These are phyloP conservation scores for Naso thynnoides DNA, from an alignment of 2,797 vertebrate genomes.

Conservation along the genomic window DNA sequence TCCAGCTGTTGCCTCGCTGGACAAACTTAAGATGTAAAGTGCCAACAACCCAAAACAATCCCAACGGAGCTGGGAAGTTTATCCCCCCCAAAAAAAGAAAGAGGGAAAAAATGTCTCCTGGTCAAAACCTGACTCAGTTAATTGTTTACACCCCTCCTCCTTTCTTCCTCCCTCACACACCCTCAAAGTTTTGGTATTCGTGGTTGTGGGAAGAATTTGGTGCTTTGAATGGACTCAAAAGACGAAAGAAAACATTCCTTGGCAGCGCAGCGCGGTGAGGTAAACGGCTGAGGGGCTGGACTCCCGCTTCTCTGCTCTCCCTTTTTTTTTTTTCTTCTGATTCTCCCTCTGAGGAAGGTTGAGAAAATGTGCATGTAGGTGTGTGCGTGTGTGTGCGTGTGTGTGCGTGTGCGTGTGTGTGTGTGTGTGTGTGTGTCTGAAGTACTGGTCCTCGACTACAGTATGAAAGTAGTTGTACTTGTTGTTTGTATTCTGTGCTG, in stretches of 20 bases:
- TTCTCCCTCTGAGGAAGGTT: constrained; percentile 49
- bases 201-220: constrained; percentile 71
- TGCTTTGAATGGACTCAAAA: constrained; percentile 62
- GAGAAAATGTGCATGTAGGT: constrained; percentile 24
- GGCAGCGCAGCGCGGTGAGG: constrained; percentile 69
- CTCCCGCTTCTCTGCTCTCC: constrained; percentile 58
- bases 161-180: constrained; percentile 19
- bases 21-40: constrained; percentile 34
- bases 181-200: constrained; percentile 57
- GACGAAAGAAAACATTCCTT: constrained; percentile 77
- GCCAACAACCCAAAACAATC: neutral
- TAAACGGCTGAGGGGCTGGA: constrained; percentile 63
- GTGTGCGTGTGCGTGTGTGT: constrained; percentile 36
- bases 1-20: constrained; percentile 59
- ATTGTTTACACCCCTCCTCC: constrained; percentile 55
- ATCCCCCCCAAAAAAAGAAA: neutral
- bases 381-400: constrained; percentile 29
- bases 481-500: neutral
- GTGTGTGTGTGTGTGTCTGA: constrained; percentile 16
- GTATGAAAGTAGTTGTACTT: neutral
- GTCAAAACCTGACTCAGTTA: constrained; percentile 63
- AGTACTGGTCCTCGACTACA: neutral
- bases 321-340: constrained; percentile 52
- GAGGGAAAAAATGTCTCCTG: constrained; percentile 24
- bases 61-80: constrained; percentile 15